Evolutionary conservation across 2,797 vertebrate genomes (phyloP), one percentile per base, ranked within the genome.

Genomic region (Moxostoma hubbsi): DNA sequence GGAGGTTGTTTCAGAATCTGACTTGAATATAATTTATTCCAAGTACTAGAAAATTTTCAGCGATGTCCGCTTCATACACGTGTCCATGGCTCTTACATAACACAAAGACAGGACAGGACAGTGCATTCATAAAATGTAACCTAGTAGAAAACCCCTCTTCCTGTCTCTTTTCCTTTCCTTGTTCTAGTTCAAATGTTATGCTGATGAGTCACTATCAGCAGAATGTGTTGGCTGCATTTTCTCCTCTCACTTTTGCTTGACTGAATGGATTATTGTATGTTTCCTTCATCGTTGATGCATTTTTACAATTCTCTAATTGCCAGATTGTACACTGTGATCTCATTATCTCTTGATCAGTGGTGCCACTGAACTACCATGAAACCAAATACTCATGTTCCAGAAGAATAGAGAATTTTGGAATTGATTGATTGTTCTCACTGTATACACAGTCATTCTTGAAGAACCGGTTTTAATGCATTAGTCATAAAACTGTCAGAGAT

Each of bases 201-300:
- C 85, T 78, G 88, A 89, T 90, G 90, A 93, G 85, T 93, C 91
- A 92, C 87, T 84, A 80, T 80, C 76, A 54, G 16, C 75, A 81
- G 82, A 83, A 86, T 85, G 85, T 80, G 86, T 83, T 80, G 81
- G 86, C 86, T 43, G 83, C 82, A 88, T 87, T 82, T 84, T 73
- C 84, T 79, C 88, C 88, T 82, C 53, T 85, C 81, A 86, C 89
- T 89, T 90, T 90, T 24, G 18, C 18, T 24, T 90, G 87, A 59
- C 83, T 63, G 86, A 84, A 75, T 83, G 90, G 91, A 91, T 92
- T 91, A 87, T 87, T 83, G 55, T 80, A 82, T 80, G 80, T 63
- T 82, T 85, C 75, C 89, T 88, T 89, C 85, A 85, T 86, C 89
- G 89, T 70, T 87, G 62, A 55, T 11, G 55, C 36, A 75, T 75